Base-by-base conservation (phyloP, 2,113 vertebrate species). In the Muntiacus reevesi region DNA sequence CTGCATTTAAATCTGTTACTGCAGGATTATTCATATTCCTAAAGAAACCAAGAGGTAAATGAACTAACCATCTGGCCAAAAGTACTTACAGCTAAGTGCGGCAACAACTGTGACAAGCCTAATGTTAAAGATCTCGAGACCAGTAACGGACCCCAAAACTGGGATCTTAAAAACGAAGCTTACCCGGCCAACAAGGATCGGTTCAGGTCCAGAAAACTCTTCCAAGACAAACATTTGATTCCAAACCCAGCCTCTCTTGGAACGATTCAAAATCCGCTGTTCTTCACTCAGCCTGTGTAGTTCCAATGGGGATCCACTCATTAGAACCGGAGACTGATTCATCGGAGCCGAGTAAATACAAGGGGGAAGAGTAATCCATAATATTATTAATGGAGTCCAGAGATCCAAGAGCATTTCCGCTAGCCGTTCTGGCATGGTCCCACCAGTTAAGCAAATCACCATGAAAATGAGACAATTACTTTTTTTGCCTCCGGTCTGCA, bases 151-250 rank as follows among this genome's bases (percentile, higher is more conserved):
- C 54, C 79, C 43, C 67, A 54, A 97, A 97, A 96, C 6, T 16
- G 28, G 33, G 87, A 93, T 95, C 95, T 97, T 89, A 92, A 94
- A 97, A 96, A 82, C 0, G 3, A 89, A 89, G 98, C 99, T 99
- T 99, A 99, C 99, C 99, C 99, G 99, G 99, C 99, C 99, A 99
- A 99, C 99, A 15, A 99, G 99, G 98, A 99, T 99, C 98, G 99
- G 99, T 99, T 99, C 99, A 59, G 99, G 99, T 99, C 99, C 99
- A 99, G 99, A 99, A 99, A 99, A 99, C 98, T 99, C 99, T 99
- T 99, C 99, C 99, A 99, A 98, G 98, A 99, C 99, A 99, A 99
- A 99, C 99, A 99, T 99, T 99, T 99, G 99, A 99, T 99, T 99
- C 99, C 99, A 99, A 99, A 99, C 99, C 99, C 99, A 99, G 99